Conservation (phyloP, 2,797 vertebrate genomes). For the Chelidonichthys spinosus region DNA sequence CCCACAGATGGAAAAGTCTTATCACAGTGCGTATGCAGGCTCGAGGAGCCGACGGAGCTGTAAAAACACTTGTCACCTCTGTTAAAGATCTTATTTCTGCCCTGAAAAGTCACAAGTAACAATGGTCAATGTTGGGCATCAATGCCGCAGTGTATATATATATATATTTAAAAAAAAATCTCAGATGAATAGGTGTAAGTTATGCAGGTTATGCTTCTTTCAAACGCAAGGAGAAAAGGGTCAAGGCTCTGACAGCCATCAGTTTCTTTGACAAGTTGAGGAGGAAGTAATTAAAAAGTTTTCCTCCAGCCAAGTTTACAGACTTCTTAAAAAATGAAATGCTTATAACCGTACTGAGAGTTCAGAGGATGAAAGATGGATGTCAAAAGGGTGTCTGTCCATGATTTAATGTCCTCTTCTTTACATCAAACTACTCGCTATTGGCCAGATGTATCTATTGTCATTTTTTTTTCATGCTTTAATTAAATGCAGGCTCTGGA, state of each 20-base stretch:
- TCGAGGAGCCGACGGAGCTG: conserved; percentile 33
- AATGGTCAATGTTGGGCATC: conserved; percentile 11
- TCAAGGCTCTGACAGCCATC: conserved; percentile 44
- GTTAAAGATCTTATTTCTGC: conserved; percentile 18
- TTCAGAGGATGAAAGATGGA: background rate
- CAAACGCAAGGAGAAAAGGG: conserved; percentile 20
- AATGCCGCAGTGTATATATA: background rate
- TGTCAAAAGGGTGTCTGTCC: background rate
- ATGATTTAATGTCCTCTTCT: background rate
- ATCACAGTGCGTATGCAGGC: conserved; percentile 28
- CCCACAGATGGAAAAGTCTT: conserved; percentile 40
- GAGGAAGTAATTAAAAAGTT: conserved; percentile 33
- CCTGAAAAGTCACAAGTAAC: background rate
- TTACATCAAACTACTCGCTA: background rate
- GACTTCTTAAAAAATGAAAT: conserved; percentile 13
- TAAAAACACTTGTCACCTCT: conserved; percentile 19
- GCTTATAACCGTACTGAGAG: background rate
- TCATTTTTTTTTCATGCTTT: background rate
- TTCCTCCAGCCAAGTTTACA: conserved; percentile 6
- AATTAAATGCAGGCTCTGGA: background rate
- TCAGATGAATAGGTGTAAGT: conserved; percentile 21
- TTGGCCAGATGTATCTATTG: background rate
- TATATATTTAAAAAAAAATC: conserved; percentile 5
- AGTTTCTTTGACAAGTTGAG: conserved; percentile 14
- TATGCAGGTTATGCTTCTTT: conserved; percentile 26